Percentiles rank a stretch among this genome's conserved stretches.
Evolutionary conservation across 2,113 vertebrate genomes (phyloP).

Genomic region (Psettodes erumei): DNA sequence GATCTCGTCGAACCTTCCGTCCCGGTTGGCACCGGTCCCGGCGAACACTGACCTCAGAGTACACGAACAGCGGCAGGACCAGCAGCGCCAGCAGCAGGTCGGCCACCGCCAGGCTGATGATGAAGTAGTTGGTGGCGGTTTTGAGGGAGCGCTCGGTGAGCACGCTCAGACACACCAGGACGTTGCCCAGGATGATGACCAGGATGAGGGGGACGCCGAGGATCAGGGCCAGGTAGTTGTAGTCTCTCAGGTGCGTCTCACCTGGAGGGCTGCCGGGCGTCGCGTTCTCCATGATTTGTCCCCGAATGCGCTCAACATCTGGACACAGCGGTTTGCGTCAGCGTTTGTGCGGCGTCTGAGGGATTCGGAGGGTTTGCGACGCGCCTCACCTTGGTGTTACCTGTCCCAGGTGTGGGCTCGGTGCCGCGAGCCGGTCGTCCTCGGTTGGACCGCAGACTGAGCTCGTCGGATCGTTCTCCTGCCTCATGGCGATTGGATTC

Average conservation of each 20-base stretch:
- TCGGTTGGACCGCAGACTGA: not conserved
- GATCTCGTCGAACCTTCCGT: not conserved
- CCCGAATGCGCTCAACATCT: conserved; percentile 73
- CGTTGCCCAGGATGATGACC: conserved; percentile 81
- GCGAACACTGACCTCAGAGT: conserved; percentile 76
- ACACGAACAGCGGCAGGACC: conserved; percentile 79
- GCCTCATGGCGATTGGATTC: not conserved
- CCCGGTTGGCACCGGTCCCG: too few relatives aligned
- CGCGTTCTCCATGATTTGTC: conserved; percentile 78
- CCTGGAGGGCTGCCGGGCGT: conserved; percentile 52
- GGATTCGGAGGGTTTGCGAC: not conserved
- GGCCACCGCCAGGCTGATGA: conserved; percentile 81
- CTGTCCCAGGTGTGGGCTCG: not conserved
- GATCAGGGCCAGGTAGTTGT: conserved; percentile 79
- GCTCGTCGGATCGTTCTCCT: not conserved
- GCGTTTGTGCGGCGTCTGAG: not conserved
- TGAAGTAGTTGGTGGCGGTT: conserved; percentile 85
- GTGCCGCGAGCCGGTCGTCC: not conserved
- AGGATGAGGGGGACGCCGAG: conserved; percentile 79
- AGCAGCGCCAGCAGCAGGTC: conserved; percentile 82
- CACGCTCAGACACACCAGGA: conserved; percentile 83
- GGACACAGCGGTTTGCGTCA: not conserved
- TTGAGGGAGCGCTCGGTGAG: conserved; percentile 82
- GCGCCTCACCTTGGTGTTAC: conserved; percentile 34
- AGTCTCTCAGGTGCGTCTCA: conserved; percentile 26